Base-by-base conservation (phyloP, 2,113 vertebrate genomes). In the Trematomus loennbergii region DNA sequence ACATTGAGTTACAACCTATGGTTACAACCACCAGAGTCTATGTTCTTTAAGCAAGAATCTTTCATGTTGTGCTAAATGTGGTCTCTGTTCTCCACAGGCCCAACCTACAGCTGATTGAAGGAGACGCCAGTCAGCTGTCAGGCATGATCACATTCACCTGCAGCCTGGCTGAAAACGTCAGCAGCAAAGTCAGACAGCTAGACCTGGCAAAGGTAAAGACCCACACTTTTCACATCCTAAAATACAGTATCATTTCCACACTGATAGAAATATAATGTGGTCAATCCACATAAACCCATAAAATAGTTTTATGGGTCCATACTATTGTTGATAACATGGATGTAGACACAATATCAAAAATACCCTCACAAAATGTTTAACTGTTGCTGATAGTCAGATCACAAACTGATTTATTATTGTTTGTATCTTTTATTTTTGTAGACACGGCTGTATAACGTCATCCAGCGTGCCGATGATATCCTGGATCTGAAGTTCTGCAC, bases 121-220 rank as follows among this genome's bases (percentile, higher is more conserved):
- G 97, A 78, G 98, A 99, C 67, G 97, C 98, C 69, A 96, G 96
- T 87, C 98, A 99, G 84, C 77, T 99, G 75, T 97, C 97, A 0
- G 97, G 98, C 59, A 99, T 98, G 97, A 98, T 99, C 91, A 97
- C 95, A 29, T 99, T 99, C 84, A 99, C 98, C 52, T 99, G 97
- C 84, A 99, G 96, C 89, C 93, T 99, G 86, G 98, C 98, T 0
- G 98, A 99, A 90, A 99, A 99, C 0, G 97, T 99, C 80, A 99
- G 98, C 90, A 96, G 96, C 36, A 99, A 99, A 95, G 98, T 99
- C 79, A 93, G 98, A 52, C 98, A 99, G 93, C 95, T 99, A 1
- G 98, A 99, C 90, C 94, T 99, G 18, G 98, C 98, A 65, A 99
- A 99, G 96, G 98, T 98, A 84, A 62, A 22, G 3, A 7, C 40